Percentiles rank a stretch among this genome's conserved stretches.
Conservation (phyloP, 1,140 invertebrate species). For the Acromyrmex charruanus region DNA sequence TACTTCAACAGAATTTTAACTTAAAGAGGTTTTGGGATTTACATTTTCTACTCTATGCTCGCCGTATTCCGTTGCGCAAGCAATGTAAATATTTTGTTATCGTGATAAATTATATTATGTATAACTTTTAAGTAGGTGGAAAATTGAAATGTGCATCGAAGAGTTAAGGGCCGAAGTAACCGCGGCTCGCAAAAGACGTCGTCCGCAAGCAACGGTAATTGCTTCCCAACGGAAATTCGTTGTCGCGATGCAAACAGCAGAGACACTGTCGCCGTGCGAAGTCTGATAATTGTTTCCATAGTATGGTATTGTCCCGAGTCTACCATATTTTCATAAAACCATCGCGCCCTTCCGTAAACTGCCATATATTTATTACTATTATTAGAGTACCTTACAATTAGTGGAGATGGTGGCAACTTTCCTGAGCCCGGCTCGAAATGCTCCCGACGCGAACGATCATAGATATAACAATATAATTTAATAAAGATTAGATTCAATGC, state of each 20-base stretch:
- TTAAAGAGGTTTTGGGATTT: constrained; percentile 22
- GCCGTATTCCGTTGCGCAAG: background rate
- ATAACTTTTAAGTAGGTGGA: constrained; percentile 49
- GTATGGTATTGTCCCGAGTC: constrained; percentile 53
- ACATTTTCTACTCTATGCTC: constrained; percentile 9
- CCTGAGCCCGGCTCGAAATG: constrained; percentile 30
- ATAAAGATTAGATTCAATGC: constrained; percentile 30
- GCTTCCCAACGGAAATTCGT: constrained; percentile 61
- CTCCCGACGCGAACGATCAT: constrained; percentile 24
- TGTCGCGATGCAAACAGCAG: constrained; percentile 53
- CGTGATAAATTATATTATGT: constrained; percentile 44
- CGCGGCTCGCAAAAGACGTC: constrained; percentile 34
- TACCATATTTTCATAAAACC: constrained; percentile 62
- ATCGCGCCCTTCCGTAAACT: constrained; percentile 1
- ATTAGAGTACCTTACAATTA: constrained; percentile 64
- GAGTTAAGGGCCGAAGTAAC: constrained; percentile 34
- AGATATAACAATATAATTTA: constrained; percentile 42
- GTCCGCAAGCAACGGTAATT: constrained; percentile 45
- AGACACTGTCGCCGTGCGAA: constrained; percentile 7
- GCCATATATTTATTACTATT: constrained; percentile 64
- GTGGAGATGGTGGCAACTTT: constrained; percentile 53
- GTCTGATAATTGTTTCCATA: constrained; percentile 59
- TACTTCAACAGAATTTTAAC: constrained; percentile 17
- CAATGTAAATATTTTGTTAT: constrained; percentile 46
- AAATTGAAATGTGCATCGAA: constrained; percentile 51